These are phyloP conservation scores for Cerastis rubricosa DNA, from an alignment of 2,888 invertebrate genomes.

Conservation along the genomic window DNA sequence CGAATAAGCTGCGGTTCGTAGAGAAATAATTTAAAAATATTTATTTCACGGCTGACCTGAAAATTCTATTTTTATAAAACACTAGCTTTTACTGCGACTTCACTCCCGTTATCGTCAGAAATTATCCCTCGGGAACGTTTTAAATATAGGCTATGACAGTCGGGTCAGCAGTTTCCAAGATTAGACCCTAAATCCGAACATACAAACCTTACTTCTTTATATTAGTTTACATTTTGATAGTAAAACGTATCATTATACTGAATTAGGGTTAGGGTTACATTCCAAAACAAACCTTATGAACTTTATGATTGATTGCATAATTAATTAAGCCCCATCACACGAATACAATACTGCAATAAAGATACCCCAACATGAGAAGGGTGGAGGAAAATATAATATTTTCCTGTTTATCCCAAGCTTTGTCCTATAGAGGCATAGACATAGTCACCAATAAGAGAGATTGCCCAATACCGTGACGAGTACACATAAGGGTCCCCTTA, in stretches of 20 bases:
- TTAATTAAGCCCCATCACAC: slow-evolving; percentile 40
- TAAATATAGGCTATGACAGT: background rate
- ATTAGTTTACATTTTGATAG: background rate
- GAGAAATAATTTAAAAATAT: too few relatives aligned
- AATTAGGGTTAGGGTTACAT: background rate
- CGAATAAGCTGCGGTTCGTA: background rate
- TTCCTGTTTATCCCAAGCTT: slow-evolving; percentile 58
- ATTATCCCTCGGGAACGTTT: background rate
- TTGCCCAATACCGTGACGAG: slow-evolving; percentile 48
- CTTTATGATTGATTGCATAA: slow-evolving; percentile 34
- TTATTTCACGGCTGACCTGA: background rate
- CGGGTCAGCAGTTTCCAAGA: background rate
- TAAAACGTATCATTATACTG: background rate
- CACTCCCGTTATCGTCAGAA: too few relatives aligned
- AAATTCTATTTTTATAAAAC: background rate
- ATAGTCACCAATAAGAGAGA: slow-evolving; percentile 33
- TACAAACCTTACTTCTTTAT: too few relatives aligned
- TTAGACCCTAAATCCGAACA: too few relatives aligned
- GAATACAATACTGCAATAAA: slow-evolving; percentile 30
- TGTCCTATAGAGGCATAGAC: slow-evolving; percentile 10
- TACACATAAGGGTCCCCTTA: slow-evolving; percentile 21
- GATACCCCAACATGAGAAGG: slow-evolving; percentile 41
- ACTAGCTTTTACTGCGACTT: too few relatives aligned
- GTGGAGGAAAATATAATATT: slow-evolving; percentile 50
- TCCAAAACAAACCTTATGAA: slow-evolving; percentile 9